Evolutionary conservation across 2,797 vertebrate genomes (phyloP), one percentile per base, ranked within the genome.

Genomic region (Peromyscus eremicus): DNA sequence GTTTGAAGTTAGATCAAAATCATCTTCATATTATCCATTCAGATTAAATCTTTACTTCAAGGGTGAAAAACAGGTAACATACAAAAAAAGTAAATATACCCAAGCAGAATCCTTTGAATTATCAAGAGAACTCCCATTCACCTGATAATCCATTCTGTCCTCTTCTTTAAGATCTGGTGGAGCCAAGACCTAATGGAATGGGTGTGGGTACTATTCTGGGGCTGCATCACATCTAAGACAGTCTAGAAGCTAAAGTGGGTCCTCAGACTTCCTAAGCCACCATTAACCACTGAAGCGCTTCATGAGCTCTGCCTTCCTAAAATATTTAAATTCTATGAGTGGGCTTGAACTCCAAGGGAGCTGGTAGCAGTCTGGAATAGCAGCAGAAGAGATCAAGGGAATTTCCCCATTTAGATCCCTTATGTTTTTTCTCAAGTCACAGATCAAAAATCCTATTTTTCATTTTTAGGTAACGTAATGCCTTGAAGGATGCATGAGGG

Each of bases 361-460:
- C 43, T 77, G 60, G 68, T 1, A 52, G 34, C 8, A 87, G 73
- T 83, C 27, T 46, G 55, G 89, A 85, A 89, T 19, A 94, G 77
- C 66, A 92, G 40, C 23, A 91, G 32, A 64, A 19, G 19, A 1
- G 5, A 66, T n/a, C n/a, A 73, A 82, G 66, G 49, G 55, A n/a
- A 90, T 94, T 82, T 93, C 27, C n/a, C 73, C 68, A 91, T 34
- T 94, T 80, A 95, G 71, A 66, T n/a, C 1, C 27, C 57, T 55
- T 32, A 2, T 13, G 27, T 57, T 81, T 92, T 93, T 88, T 89
- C 62, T 88, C 27, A 77, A 25, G 55, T 76, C 77, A 87, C 40
- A 80, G 46, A 17, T 92, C 84, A 96, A 14, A 91, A 96, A 90
- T 55, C 0, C 6, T 6, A 93, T 85, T 27, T 52, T 13, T 88